phyloP scores from a whole-genome alignment of 2,113 vertebrate genomes.

The Ploceus nigricollis region DNA sequence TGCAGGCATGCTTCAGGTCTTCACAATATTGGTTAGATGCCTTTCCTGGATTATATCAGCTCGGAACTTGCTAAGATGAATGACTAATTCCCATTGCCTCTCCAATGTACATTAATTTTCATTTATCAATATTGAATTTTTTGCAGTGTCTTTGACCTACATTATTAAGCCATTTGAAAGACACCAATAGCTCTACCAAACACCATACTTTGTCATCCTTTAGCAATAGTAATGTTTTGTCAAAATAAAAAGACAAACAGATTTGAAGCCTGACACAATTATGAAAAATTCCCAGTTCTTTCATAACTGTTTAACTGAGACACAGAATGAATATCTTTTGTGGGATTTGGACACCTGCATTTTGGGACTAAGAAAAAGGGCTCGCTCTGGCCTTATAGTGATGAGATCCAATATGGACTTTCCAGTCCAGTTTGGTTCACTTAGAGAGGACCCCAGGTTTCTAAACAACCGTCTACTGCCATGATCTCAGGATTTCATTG shows the following conservation, averaged over 20 bases:
- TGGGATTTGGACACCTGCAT: not conserved
- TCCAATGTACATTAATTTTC: not conserved
- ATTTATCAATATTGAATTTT: conserved; percentile 16
- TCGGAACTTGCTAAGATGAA: not conserved
- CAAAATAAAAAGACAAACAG: not conserved
- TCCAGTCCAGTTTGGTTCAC: not conserved
- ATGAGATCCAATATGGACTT: not conserved
- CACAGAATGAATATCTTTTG: not conserved
- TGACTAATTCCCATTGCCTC: not conserved
- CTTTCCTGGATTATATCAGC: not conserved
- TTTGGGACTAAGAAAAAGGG: not conserved
- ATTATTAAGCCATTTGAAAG: not conserved
- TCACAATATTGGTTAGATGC: not conserved
- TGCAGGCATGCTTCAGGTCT: not conserved
- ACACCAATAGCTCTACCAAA: not conserved
- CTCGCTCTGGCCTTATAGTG: fast-evolving
- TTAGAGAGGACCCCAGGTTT: not conserved
- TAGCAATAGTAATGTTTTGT: not conserved
- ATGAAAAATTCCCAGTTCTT: not conserved
- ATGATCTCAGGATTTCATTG: not conserved
- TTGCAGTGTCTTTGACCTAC: not conserved
- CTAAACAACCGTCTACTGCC: not conserved
- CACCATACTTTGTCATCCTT: not conserved
- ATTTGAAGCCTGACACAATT: not conserved
- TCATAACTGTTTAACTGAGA: not conserved